Percentiles rank a stretch among this genome's conserved stretches.
Evolutionary conservation across 2,888 invertebrate species (phyloP).

Genomic region (Sinohyriopsis cumingii): DNA sequence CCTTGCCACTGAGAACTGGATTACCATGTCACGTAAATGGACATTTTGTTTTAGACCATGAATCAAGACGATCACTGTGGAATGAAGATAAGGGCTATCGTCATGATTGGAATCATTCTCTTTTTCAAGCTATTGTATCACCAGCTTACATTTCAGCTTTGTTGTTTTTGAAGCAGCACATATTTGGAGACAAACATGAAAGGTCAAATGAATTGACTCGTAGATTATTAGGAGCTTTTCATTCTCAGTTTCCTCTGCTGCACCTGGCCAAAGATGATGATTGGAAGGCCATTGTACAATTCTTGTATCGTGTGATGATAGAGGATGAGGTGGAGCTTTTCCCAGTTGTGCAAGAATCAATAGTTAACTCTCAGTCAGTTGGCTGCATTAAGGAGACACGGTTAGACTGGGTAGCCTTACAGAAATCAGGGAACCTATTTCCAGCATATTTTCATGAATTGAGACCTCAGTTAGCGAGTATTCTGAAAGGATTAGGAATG

Average conservation of each 20-base stretch:
- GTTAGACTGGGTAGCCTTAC: no score
- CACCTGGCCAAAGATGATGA: conserved; percentile 3
- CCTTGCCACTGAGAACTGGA: conserved; percentile 50
- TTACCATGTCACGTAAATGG: conserved; percentile 60
- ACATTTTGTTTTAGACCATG: conserved; percentile 58
- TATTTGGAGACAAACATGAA: not conserved
- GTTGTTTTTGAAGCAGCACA: conserved; percentile 9
- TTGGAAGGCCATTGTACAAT: conserved; percentile 9
- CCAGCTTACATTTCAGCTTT: conserved; percentile 50
- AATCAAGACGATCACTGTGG: conserved; percentile 49
- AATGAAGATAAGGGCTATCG: conserved; percentile 25
- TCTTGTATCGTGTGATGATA: conserved; percentile 1
- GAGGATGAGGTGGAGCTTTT: not conserved
- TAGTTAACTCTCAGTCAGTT: no score
- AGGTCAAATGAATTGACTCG: no score
- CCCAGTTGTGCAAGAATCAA: no score
- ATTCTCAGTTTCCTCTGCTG: conserved; percentile 11
- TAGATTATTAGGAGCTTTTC: not conserved
- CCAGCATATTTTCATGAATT: no score
- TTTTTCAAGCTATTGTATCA: conserved; percentile 48
- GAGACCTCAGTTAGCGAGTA: not conserved
- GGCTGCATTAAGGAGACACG: no score
- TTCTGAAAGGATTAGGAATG: conserved; percentile 8
- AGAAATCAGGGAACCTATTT: no score
- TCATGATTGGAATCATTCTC: conserved; percentile 54